phyloP scores from a whole-genome alignment of 2,888 invertebrate species.

The Tenthredo scrophulariae region DNA sequence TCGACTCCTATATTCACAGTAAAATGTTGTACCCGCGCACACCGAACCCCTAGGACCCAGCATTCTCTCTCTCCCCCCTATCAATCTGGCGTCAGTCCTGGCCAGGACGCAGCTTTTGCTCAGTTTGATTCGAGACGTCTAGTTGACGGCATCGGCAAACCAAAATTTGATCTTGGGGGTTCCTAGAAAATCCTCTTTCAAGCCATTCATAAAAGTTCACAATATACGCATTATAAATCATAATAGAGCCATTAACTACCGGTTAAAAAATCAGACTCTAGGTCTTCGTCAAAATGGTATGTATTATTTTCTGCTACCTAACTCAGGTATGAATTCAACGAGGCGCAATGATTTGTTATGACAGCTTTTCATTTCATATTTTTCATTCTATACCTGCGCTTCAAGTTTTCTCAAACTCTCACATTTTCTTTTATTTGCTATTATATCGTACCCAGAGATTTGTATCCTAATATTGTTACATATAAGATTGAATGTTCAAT shows the following conservation, averaged over 20 bases:
- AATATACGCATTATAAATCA: conserved; percentile 61
- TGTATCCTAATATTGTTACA: neutral
- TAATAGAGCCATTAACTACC: conserved; percentile 52
- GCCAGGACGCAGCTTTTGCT: conserved; percentile 74
- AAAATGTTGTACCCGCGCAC: conserved; percentile 56
- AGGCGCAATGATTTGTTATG: conserved; percentile 73
- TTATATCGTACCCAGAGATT: conserved; percentile 19
- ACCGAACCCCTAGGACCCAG: conserved; percentile 63
- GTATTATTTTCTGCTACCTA: conserved; percentile 65
- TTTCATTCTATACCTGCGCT: conserved; percentile 58
- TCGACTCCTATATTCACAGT: conserved; percentile 40
- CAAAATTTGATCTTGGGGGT: conserved; percentile 47
- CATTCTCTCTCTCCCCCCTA: conserved; percentile 67
- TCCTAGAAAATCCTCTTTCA: conserved; percentile 57
- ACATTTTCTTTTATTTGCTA: neutral
- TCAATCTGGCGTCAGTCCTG: conserved; percentile 74
- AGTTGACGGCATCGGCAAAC: conserved; percentile 67
- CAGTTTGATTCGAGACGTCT: conserved; percentile 74
- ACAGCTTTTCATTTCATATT: conserved; percentile 77
- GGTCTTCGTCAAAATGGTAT: conserved; percentile 72
- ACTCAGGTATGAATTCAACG: conserved; percentile 72
- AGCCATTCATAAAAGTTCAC: conserved; percentile 56
- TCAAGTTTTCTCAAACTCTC: conserved; percentile 53
- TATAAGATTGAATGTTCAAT: neutral
- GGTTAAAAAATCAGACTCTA: conserved; percentile 57